Conservation (phyloP, 2,888 invertebrate species). For the Eristalis intricaria region DNA sequence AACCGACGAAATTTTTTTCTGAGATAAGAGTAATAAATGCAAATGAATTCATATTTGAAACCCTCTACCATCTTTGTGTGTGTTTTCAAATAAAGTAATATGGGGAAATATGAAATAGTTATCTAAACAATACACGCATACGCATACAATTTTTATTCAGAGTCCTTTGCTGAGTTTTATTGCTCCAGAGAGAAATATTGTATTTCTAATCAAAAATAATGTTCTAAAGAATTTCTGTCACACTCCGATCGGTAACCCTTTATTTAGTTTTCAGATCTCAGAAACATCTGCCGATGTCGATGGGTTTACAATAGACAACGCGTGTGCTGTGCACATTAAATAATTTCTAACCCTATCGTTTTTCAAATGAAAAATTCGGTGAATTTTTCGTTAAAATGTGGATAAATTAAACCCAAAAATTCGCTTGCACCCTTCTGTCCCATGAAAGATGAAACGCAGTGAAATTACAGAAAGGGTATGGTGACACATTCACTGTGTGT, state of each 20-base stretch:
- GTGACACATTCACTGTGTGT: slow-evolving; percentile 58
- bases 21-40: slow-evolving; percentile 50
- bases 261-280: slow-evolving; percentile 6
- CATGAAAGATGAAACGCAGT: slow-evolving; percentile 41
- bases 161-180: neutral
- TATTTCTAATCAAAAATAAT: slow-evolving; percentile 26
- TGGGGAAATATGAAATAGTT: slow-evolving; percentile 38
- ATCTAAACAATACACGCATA: slow-evolving; percentile 30
- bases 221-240: slow-evolving; percentile 32
- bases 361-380: slow-evolving; percentile 74
- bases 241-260: slow-evolving; percentile 57
- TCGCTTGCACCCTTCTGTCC: slow-evolving; percentile 37
- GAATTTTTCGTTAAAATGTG: slow-evolving; percentile 75
- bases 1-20: slow-evolving; percentile 10
- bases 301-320: slow-evolving; percentile 55
- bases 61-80: slow-evolving; percentile 3
- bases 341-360: slow-evolving; percentile 64
- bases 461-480: slow-evolving; percentile 33
- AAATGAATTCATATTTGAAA: slow-evolving; percentile 33
- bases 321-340: slow-evolving; percentile 49
- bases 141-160: neutral
- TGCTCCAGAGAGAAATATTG: slow-evolving; percentile 3
- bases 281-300: slow-evolving; percentile 58
- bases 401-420: slow-evolving; percentile 75
- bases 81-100: slow-evolving; percentile 9